A percentile compares a stretch with the other conserved stretches of the same genome.
Evolutionary conservation across 1,140 invertebrate species (phyloP).

Genomic region (Ceratina calcarata): DNA sequence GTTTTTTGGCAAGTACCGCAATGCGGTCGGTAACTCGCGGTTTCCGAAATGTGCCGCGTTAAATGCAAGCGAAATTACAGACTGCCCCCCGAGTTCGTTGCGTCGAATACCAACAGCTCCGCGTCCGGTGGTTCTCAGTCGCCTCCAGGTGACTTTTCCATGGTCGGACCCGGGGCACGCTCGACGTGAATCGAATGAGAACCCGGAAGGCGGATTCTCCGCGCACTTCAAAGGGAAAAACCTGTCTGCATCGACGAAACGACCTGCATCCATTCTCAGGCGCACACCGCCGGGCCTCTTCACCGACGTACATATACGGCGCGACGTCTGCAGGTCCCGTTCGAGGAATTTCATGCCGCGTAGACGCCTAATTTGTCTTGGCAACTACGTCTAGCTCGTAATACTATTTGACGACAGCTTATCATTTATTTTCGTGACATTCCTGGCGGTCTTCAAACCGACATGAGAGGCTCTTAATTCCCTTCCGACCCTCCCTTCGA

Average conservation of each 20-base stretch:
- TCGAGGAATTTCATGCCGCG: constrained; percentile 22
- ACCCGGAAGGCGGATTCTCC: constrained; percentile 55
- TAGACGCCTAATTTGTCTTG: constrained; percentile 26
- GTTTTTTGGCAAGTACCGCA: constrained; percentile 37
- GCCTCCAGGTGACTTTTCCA: no score
- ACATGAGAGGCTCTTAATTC: no score
- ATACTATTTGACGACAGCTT: constrained; percentile 17
- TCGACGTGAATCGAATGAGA: constrained; percentile 41
- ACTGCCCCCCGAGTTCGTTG: constrained; percentile 22
- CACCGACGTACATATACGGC: constrained; percentile 33
- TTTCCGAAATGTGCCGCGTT: constrained; percentile 20
- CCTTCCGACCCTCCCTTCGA: no score
- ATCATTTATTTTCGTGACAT: not conserved
- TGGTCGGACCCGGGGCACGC: no score
- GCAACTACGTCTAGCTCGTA: not conserved
- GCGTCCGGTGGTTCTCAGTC: constrained; percentile 45
- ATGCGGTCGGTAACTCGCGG: constrained; percentile 36
- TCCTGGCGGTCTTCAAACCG: no score
- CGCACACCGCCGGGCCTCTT: constrained; percentile 21
- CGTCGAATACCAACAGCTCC: constrained; percentile 39
- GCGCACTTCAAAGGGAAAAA: constrained; percentile 53
- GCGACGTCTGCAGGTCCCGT: not conserved
- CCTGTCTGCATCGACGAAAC: constrained; percentile 60
- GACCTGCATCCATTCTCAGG: constrained; percentile 55
- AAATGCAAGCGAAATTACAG: constrained; percentile 50